Base-by-base conservation (phyloP, 2,113 vertebrate genomes). In the Phaetusa simplex region DNA sequence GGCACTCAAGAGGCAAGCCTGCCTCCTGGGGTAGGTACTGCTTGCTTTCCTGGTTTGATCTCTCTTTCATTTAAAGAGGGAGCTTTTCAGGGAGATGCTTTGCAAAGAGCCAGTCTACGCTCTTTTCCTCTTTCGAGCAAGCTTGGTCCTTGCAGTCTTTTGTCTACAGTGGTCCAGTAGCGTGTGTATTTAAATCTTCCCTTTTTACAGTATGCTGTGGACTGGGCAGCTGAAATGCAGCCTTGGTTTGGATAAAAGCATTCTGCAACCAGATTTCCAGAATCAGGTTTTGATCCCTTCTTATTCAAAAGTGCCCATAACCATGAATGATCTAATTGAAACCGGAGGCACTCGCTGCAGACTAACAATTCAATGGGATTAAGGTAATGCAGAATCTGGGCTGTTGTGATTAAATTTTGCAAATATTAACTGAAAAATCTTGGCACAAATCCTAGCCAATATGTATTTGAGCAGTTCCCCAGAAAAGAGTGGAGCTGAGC, bases 381-480 rank as follows among this genome's bases (percentile, higher is more conserved):
- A 96, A 90, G 64, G 50, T 85, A 73, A 49, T 80, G 74, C 72
- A 5, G 14, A 80, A 91, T 94, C 91, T 94, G 97, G 66, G 36
- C 50, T 45, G 49, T 55, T 91, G 70, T 77, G 93, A 95, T 97
- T 95, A 95, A 91, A 96, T 96, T 96, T 95, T 91, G 91, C 84
- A 95, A 94, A 93, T 97, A 94, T 87, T 80, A 95, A 90, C 42
- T 34, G 89, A 89, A 91, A 96, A 93, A 59, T 80, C 89, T 85
- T 94, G 93, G 91, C 70, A 9, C 23, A 90, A 93, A 85, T 82
- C 84, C 78, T 73, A 85, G 53, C 22, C 84, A 85, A 80, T 88
- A 80, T 55, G 20, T 87, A 93, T 76, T 86, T 84, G 58, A 85
- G 66, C 70, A 55, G 47, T 56, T 92, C 83, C 73, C 29, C 40